Percentiles rank a stretch among this genome's conserved stretches.
phyloP scores from a whole-genome alignment of 2,113 vertebrate species.

The Pangasianodon hypophthalmus region DNA sequence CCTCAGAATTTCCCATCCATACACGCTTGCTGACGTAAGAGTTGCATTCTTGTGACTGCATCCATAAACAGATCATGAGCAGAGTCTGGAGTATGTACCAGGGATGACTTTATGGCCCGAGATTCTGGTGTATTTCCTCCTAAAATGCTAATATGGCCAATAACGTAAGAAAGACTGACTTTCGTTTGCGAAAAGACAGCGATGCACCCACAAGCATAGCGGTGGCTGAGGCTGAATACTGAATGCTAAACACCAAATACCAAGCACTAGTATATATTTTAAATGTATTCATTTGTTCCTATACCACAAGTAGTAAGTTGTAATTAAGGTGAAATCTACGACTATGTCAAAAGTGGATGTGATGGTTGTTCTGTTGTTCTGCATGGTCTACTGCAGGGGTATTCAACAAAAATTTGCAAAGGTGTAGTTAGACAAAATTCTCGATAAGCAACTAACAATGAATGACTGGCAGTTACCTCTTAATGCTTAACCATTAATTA shows the following conservation, averaged over 20 bases:
- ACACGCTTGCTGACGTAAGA: constrained; percentile 62
- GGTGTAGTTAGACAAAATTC: background rate
- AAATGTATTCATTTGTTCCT: background rate
- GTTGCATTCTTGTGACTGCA: constrained; percentile 44
- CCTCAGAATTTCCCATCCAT: constrained; percentile 48
- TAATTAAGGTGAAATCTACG: background rate
- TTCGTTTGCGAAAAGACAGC: background rate
- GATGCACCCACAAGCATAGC: background rate
- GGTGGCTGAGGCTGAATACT: background rate
- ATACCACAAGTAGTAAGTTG: background rate
- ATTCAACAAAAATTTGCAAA: background rate
- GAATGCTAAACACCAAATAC: background rate
- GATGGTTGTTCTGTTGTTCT: background rate
- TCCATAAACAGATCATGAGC: constrained; percentile 40
- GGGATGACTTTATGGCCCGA: background rate
- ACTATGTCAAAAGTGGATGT: background rate
- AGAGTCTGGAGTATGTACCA: background rate
- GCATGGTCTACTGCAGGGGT: background rate
- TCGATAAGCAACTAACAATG: background rate
- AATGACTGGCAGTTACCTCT: background rate
- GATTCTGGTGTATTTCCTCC: background rate
- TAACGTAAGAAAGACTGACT: background rate
- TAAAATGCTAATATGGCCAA: background rate
- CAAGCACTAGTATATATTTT: background rate
- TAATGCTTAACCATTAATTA: background rate